Evolutionary conservation across 2,888 invertebrate genomes (phyloP).

Genomic region (Drosophila fulvimacula): DNA sequence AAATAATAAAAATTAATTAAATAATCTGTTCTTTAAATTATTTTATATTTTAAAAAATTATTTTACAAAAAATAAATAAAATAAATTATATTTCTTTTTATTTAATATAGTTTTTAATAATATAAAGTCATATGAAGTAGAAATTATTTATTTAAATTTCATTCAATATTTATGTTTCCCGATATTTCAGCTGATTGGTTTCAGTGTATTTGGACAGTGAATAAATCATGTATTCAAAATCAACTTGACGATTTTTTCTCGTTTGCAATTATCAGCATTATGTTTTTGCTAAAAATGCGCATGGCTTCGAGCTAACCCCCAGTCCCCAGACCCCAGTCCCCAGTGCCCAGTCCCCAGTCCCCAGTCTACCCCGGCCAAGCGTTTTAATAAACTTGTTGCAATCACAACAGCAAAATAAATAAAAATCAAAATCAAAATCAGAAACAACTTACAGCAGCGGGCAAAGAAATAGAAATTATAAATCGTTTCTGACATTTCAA

Average conservation of each 20-base stretch:
- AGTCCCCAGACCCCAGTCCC: constrained; percentile 2
- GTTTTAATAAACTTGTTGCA: constrained; percentile 79
- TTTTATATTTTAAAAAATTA: background rate
- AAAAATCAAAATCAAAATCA: background rate
- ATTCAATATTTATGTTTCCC: background rate
- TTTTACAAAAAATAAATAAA: background rate
- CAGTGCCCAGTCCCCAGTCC: background rate
- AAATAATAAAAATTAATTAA: too few species aligned
- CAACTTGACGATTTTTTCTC: constrained; percentile 64
- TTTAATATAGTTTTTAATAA: background rate
- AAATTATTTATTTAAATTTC: background rate
- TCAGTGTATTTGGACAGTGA: constrained; percentile 13
- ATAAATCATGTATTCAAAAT: constrained; percentile 73
- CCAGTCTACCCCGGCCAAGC: constrained; percentile 29
- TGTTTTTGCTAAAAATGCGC: constrained; percentile 71
- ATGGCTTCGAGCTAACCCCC: constrained; percentile 10
- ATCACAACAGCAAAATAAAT: constrained; percentile 40
- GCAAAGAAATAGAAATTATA: constrained; percentile 74
- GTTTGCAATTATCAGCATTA: constrained; percentile 77
- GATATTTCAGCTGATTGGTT: background rate
- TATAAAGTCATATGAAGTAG: too few species aligned
- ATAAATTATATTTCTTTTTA: background rate
- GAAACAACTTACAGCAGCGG: constrained; percentile 29
- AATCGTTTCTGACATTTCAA: constrained; percentile 82
- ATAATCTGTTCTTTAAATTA: too few species aligned